Conservation (phyloP, 2,113 vertebrate genomes). For the Ictalurus furcatus region DNA sequence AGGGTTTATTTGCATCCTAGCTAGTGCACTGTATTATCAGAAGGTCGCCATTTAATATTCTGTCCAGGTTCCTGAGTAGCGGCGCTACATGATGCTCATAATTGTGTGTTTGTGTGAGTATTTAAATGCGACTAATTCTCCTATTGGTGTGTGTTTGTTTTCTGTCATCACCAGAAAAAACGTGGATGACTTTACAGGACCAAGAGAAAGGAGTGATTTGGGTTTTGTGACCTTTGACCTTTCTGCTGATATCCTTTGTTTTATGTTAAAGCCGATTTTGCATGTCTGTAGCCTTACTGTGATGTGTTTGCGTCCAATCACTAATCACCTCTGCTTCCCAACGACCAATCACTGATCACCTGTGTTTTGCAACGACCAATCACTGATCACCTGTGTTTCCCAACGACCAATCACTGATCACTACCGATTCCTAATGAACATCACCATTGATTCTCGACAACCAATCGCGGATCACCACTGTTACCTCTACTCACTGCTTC, state of each 20-base stretch:
- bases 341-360: neutral
- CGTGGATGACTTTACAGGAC: slow-evolving; percentile 96
- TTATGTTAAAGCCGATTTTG: neutral
- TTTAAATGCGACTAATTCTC: neutral
- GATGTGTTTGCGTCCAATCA: neutral
- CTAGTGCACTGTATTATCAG: neutral
- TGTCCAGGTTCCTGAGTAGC: neutral
- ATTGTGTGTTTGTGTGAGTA: too few species aligned
- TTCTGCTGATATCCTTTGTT: slow-evolving; percentile 93
- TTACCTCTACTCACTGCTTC: too few species aligned
- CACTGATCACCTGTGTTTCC: neutral
- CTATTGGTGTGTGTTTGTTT: slow-evolving; percentile 17
- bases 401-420: neutral
- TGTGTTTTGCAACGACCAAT: neutral
- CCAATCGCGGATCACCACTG: neutral
- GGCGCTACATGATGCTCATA: neutral
- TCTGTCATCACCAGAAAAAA: slow-evolving; percentile 84
- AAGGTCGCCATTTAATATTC: neutral
- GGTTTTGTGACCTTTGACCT: slow-evolving; percentile 95
- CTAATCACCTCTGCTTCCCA: neutral
- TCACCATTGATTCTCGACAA: neutral
- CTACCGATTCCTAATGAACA: neutral
- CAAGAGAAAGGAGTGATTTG: slow-evolving; percentile 94
- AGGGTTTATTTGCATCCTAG: neutral
- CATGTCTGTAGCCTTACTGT: neutral